These are phyloP conservation scores for Dryobotodes eremita DNA, from an alignment of 2,888 invertebrate species.

Conservation along the genomic window DNA sequence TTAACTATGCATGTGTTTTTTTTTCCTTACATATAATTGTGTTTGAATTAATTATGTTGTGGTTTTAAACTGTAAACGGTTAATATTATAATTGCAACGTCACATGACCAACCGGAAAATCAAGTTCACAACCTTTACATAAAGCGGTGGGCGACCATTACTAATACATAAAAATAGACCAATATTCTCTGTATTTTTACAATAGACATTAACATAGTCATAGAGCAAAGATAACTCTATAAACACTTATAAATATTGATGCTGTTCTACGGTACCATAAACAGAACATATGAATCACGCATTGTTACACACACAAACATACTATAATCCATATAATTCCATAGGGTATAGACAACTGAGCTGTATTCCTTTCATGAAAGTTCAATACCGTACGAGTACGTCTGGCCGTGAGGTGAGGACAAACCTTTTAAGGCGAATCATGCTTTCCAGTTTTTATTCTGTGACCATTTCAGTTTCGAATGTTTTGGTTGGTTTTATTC, in stretches of 20 bases:
- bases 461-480: slow-evolving; percentile 22
- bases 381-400: slow-evolving; percentile 78
- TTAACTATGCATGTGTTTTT: background rate
- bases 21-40: background rate
- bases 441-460: slow-evolving; percentile 47
- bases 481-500: slow-evolving; percentile 24
- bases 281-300: slow-evolving; percentile 53
- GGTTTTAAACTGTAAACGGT: slow-evolving; percentile 22
- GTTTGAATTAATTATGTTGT: background rate
- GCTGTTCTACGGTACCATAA: slow-evolving; percentile 34
- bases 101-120: slow-evolving; percentile 43
- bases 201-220: slow-evolving; percentile 39
- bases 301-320: slow-evolving; percentile 45
- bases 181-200: slow-evolving; percentile 31
- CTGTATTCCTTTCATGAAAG: slow-evolving; percentile 70
- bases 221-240: slow-evolving; percentile 15
- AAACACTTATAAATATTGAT: slow-evolving; percentile 40
- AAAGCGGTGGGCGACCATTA: slow-evolving; percentile 46
- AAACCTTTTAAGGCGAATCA: slow-evolving; percentile 71
- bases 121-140: slow-evolving; percentile 41
- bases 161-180: slow-evolving; percentile 46
- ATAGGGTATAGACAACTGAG: slow-evolving; percentile 31
- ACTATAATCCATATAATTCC: slow-evolving; percentile 5
- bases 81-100: slow-evolving; percentile 35
- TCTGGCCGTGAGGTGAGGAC: slow-evolving; percentile 64